phyloP scores from a whole-genome alignment of 2,888 invertebrate genomes.

The Trissolcus japonicus region DNA sequence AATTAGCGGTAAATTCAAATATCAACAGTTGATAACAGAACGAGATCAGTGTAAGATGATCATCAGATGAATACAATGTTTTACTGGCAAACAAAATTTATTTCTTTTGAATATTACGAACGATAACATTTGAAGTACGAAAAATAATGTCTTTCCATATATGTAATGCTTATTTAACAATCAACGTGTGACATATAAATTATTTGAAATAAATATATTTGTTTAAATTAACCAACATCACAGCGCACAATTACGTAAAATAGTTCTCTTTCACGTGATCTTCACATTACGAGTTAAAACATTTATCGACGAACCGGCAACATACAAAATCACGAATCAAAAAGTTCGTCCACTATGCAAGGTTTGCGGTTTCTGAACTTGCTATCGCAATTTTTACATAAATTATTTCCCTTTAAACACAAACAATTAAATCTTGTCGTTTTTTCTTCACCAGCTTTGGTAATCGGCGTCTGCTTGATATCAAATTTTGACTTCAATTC shows the following conservation, averaged over 20 bases:
- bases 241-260: not conserved
- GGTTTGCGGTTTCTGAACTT: conserved; percentile 62
- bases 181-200: conserved; percentile 19
- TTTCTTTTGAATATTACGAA: too few relatives aligned
- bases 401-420: conserved; percentile 59
- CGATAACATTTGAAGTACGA: too few relatives aligned
- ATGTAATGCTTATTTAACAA: conserved; percentile 6
- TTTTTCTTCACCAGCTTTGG: not conserved
- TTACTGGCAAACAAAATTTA: too few relatives aligned
- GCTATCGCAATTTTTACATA: conserved; percentile 59
- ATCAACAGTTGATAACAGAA: too few relatives aligned
- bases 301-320: not conserved
- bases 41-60: too few relatives aligned
- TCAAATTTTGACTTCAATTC: conserved; percentile 24
- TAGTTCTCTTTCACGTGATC: not conserved
- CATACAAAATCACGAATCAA: conserved; percentile 24
- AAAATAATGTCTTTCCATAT: not conserved
- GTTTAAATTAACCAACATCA: not conserved
- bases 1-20: too few relatives aligned
- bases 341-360: conserved; percentile 63
- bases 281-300: not conserved
- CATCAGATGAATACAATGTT: too few relatives aligned
- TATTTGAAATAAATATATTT: conserved; percentile 2
- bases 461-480: not conserved
- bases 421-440: conserved; percentile 63